Evolutionary conservation across 2,113 vertebrate species (phyloP).

Genomic region (Sialia sialis): DNA sequence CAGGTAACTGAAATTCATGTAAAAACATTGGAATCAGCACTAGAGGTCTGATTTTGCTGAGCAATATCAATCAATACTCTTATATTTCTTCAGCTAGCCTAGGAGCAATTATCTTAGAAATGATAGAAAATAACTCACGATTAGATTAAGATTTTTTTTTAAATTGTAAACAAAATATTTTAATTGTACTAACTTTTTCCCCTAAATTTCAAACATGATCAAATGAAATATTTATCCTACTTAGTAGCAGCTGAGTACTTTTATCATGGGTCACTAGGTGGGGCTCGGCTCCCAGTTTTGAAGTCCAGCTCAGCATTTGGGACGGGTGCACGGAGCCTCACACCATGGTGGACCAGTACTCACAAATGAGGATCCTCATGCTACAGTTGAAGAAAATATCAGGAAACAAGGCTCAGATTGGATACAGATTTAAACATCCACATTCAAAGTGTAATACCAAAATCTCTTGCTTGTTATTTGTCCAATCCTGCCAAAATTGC

Average conservation of each 20-base stretch:
- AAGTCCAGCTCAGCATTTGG: accelerated
- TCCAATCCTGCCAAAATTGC: not conserved
- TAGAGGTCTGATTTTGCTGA: not conserved
- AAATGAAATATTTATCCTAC: not conserved
- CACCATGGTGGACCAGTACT: accelerated
- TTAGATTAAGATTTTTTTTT: not conserved
- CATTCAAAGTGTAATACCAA: not conserved
- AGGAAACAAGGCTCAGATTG: not conserved
- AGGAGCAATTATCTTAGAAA: not conserved
- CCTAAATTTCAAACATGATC: not conserved
- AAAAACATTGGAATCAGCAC: not conserved
- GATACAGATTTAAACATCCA: not conserved
- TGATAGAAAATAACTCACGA: not conserved
- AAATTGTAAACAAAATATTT: not conserved
- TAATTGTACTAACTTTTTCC: accelerated
- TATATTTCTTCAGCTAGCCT: not conserved
- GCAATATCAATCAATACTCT: not conserved
- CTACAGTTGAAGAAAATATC: not conserved
- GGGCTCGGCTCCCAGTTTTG: not conserved
- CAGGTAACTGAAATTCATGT: not conserved
- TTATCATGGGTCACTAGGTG: not conserved
- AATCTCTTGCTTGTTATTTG: not conserved
- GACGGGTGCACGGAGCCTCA: accelerated
- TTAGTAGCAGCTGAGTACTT: not conserved
- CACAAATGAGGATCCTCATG: not conserved